A percentile compares a stretch with the other conserved stretches of the same genome.
Conservation (phyloP, 1,140 invertebrate genomes). For the Dufourea novaeangliae region DNA sequence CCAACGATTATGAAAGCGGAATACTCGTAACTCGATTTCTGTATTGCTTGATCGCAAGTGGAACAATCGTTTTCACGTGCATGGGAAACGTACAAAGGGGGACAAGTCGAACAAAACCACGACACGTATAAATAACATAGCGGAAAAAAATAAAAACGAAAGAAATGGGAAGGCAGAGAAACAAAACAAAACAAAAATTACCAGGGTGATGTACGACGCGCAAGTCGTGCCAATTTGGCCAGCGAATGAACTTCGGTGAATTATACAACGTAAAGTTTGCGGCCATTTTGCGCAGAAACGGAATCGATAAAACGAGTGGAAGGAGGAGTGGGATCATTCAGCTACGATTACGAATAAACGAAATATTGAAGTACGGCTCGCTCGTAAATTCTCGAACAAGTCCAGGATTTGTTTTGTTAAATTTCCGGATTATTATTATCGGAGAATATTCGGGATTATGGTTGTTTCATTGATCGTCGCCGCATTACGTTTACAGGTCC, state of each 20-base stretch:
- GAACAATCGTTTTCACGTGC: not conserved
- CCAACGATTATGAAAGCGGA: not conserved
- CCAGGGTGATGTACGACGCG: constrained; percentile 2
- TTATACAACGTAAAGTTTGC: constrained; percentile 42
- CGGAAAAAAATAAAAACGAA: not conserved
- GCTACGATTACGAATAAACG: constrained; percentile 65
- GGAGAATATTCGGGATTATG: constrained; percentile 60
- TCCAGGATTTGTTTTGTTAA: constrained; percentile 59
- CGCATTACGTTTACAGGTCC: constrained; percentile 59
- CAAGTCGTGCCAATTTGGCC: constrained; percentile 14
- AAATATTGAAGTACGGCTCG: constrained; percentile 54
- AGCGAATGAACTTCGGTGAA: constrained; percentile 27
- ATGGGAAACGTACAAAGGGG: not conserved
- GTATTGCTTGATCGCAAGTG: not conserved
- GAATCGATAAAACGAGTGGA: constrained; percentile 39
- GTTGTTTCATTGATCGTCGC: constrained; percentile 49
- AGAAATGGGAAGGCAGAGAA: not conserved
- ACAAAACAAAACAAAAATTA: not conserved
- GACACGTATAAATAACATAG: not conserved
- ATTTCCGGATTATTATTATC: constrained; percentile 64
- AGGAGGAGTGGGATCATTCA: too few species aligned
- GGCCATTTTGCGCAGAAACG: constrained; percentile 37
- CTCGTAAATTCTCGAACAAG: constrained; percentile 50
- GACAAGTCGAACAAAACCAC: not conserved
- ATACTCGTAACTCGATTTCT: not conserved